Percentiles rank a stretch among this genome's conserved stretches.
These are phyloP conservation scores for Patiria miniata DNA, from an alignment of 35 echinoderm and acorn worm species.

Conservation along the genomic window DNA sequence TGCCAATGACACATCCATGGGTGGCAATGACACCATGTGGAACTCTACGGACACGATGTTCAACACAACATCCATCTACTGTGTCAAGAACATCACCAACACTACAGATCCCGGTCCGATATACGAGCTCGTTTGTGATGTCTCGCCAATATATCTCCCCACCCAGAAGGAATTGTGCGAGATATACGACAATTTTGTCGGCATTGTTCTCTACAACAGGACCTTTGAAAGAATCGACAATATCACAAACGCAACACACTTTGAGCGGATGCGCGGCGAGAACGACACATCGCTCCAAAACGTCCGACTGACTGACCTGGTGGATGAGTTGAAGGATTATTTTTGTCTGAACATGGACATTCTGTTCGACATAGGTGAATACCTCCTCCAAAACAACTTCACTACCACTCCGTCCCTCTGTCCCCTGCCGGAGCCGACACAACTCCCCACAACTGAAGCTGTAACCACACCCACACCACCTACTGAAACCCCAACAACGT, in stretches of 20 bases:
- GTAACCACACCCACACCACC: slow-evolving; percentile 40
- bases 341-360: slow-evolving; percentile 45
- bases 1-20: background rate
- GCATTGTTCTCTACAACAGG: background rate
- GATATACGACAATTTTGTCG: slow-evolving; percentile 3
- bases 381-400: slow-evolving; percentile 48
- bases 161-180: slow-evolving; percentile 8
- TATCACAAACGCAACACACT: background rate
- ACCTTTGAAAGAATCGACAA: background rate
- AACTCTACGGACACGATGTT: background rate
- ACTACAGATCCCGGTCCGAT: background rate
- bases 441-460: slow-evolving; percentile 22
- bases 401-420: slow-evolving; percentile 48
- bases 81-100: background rate
- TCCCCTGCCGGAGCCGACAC: slow-evolving; percentile 38
- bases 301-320: background rate
- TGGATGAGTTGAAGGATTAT: slow-evolving; percentile 36
- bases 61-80: background rate
- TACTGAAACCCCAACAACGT: slow-evolving; percentile 48
- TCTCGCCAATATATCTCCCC: background rate
- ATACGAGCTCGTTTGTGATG: background rate
- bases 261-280: background rate
- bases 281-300: background rate
- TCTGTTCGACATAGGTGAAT: slow-evolving; percentile 41
- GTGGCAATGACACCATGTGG: background rate